phyloP scores from a whole-genome alignment of 2,113 vertebrate species.

The Fregetta grallaria region DNA sequence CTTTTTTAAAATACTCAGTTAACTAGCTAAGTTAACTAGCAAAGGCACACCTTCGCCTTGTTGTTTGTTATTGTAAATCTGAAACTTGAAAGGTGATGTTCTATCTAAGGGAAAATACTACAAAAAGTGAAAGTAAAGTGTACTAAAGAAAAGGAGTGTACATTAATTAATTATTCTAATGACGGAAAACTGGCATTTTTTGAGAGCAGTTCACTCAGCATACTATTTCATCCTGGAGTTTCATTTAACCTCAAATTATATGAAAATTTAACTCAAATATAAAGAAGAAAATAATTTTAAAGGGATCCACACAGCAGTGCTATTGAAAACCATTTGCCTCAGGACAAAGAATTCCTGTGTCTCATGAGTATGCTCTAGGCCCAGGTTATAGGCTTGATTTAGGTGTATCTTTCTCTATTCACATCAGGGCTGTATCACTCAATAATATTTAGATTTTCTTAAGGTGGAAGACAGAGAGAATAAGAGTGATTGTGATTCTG shows the following conservation, averaged over 20 bases:
- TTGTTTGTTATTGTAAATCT: neutral
- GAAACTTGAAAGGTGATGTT: neutral
- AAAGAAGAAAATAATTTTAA: neutral
- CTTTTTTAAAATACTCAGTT: neutral
- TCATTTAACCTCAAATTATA: neutral
- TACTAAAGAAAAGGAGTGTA: neutral
- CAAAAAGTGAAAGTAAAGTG: neutral
- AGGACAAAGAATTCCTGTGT: rapidly evolving
- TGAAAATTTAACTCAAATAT: neutral
- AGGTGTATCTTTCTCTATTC: neutral
- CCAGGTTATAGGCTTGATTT: neutral
- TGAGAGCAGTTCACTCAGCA: neutral
- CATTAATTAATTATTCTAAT: neutral
- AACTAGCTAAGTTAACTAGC: neutral
- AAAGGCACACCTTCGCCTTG: neutral
- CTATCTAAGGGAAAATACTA: neutral
- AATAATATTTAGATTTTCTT: neutral
- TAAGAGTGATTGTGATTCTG: neutral
- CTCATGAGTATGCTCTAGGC: neutral
- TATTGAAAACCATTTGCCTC: neutral
- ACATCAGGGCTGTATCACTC: neutral
- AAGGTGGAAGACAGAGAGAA: neutral
- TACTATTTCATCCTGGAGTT: rapidly evolving
- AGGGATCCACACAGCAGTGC: neutral
- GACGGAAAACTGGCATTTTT: neutral